These are phyloP conservation scores for Scolanthus callimorphus DNA, from an alignment of 92 coral and sea anemone species.

Conservation along the genomic window DNA sequence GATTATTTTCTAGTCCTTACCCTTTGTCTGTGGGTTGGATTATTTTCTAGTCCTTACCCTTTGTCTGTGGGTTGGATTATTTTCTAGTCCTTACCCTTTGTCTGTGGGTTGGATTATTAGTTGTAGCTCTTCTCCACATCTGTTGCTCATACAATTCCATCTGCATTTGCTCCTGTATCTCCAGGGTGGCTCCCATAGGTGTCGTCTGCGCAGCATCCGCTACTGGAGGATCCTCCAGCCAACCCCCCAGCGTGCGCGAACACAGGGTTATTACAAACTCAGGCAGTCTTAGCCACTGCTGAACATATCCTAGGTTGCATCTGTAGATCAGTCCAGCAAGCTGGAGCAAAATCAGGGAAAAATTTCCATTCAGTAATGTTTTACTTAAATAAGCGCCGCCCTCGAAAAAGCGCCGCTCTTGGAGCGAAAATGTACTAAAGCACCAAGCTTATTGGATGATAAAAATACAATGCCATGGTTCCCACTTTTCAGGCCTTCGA, in stretches of 20 bases:
- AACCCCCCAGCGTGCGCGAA: slow-evolving; percentile 51
- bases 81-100: slow-evolving; percentile 52
- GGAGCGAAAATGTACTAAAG: too few relatives aligned
- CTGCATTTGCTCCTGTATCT: slow-evolving; percentile 87
- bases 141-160: slow-evolving; percentile 93
- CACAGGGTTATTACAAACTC: slow-evolving; percentile 32
- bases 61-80: too few relatives aligned
- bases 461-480: too few relatives aligned
- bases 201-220: slow-evolving; percentile 36
- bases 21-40: too few relatives aligned
- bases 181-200: slow-evolving; percentile 87
- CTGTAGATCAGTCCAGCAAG: slow-evolving; percentile 80
- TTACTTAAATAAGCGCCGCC: too few relatives aligned
- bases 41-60: too few relatives aligned
- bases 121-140: slow-evolving; percentile 46
- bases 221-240: slow-evolving; percentile 29
- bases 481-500: too few relatives aligned
- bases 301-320: slow-evolving; percentile 68
- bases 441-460: too few relatives aligned
- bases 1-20: too few relatives aligned
- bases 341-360: too few relatives aligned
- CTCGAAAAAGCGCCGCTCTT: too few relatives aligned
- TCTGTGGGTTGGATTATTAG: slow-evolving; percentile 22
- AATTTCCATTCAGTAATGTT: too few relatives aligned
- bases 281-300: slow-evolving; percentile 82